Evolutionary conservation across 1,140 invertebrate species (phyloP).

Genomic region (Ostrea denselamellosa): DNA sequence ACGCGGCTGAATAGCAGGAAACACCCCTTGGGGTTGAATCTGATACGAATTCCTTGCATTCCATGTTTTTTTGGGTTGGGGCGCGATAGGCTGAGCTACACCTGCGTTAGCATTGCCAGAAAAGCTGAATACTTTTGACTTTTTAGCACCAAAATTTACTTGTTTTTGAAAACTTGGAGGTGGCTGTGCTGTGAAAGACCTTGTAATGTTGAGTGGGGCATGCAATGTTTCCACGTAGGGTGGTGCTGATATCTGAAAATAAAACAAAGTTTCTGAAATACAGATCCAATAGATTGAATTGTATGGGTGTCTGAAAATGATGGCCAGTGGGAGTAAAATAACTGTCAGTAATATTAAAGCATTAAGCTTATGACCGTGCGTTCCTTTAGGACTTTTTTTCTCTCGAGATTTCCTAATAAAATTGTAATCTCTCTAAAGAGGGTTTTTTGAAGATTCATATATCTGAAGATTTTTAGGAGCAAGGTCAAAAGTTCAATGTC

Average conservation of each 20-base stretch:
- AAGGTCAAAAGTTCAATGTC: too few species aligned
- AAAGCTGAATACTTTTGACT: constrained; percentile 6
- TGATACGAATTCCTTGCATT: background rate
- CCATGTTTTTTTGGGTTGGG: constrained; percentile 11
- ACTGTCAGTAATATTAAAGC: too few species aligned
- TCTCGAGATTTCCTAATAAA: too few species aligned
- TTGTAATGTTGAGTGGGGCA: background rate
- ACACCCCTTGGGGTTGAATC: background rate
- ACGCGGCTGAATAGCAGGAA: background rate
- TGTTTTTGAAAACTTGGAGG: constrained; percentile 25
- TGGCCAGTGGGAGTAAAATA: too few species aligned
- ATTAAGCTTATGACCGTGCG: too few species aligned
- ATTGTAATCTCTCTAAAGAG: too few species aligned
- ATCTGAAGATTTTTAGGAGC: too few species aligned
- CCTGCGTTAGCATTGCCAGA: background rate
- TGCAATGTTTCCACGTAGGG: background rate
- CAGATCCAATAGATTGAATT: background rate
- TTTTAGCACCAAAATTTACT: background rate
- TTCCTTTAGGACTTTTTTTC: too few species aligned
- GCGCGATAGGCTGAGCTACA: background rate
- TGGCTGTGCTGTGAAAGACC: background rate
- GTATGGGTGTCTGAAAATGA: too few species aligned
- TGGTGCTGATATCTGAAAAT: background rate
- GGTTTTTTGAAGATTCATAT: too few species aligned
- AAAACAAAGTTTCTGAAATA: background rate